Evolutionary conservation across 2,797 vertebrate genomes (phyloP).

Genomic region (Nothura maculosa): DNA sequence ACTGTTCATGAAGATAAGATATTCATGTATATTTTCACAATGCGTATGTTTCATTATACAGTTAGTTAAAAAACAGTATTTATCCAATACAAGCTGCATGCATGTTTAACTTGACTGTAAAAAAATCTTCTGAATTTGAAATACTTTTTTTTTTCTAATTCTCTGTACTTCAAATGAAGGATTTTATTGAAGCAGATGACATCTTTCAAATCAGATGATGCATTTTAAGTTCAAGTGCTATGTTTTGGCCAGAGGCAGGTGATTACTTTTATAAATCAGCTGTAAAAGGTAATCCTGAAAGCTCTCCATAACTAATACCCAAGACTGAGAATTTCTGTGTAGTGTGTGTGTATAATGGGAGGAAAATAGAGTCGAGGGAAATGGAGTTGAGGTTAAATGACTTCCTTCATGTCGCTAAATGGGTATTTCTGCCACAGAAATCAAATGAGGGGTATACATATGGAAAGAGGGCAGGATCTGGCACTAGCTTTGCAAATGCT

Average conservation of each 20-base stretch:
- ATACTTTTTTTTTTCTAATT: conserved; percentile 19
- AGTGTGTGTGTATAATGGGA: conserved; percentile 46
- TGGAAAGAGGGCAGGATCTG: conserved; percentile 61
- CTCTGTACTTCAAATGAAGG: background rate
- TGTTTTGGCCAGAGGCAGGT: conserved; percentile 54
- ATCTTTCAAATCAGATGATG: conserved; percentile 56
- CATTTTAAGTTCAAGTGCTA: conserved; percentile 55
- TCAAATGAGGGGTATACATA: conserved; percentile 59
- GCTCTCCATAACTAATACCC: conserved; percentile 67
- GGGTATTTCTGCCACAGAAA: conserved; percentile 54
- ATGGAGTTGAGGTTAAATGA: conserved; percentile 61
- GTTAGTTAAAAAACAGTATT: conserved; percentile 23
- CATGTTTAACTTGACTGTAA: conserved; percentile 25
- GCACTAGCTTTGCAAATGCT: conserved; percentile 60
- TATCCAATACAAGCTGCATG: background rate
- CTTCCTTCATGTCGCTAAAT: conserved; percentile 56
- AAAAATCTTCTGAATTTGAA: conserved; percentile 25
- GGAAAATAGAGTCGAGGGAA: conserved; percentile 59
- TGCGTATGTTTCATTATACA: background rate
- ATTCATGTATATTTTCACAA: conserved; percentile 20
- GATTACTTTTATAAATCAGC: conserved; percentile 72
- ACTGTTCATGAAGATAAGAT: background rate
- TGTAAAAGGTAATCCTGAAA: conserved; percentile 71
- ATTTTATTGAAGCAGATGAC: conserved; percentile 60
- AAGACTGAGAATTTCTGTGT: conserved; percentile 56